Evolutionary conservation across 2,797 vertebrate genomes (phyloP).

Genomic region (Acrocephalus scirpaceus): DNA sequence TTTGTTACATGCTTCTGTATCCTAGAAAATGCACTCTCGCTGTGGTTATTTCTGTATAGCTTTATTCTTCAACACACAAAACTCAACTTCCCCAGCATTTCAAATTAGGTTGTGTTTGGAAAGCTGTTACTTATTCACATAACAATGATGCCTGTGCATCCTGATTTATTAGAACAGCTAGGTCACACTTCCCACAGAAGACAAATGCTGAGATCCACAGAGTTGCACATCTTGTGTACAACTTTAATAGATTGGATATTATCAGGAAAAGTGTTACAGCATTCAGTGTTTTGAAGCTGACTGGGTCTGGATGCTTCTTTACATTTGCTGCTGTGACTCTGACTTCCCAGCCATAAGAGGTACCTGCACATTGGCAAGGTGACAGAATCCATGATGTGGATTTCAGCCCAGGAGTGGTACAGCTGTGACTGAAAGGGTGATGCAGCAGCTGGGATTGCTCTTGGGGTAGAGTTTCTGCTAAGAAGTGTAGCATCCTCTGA

Average conservation of each 20-base stretch:
- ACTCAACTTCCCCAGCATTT: background rate
- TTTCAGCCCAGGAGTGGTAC: background rate
- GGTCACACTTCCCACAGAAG: background rate
- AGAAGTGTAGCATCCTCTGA: background rate
- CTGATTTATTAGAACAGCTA: background rate
- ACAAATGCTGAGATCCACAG: background rate
- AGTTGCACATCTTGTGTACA: accelerated
- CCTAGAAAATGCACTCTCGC: background rate
- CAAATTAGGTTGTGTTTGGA: background rate
- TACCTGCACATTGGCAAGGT: background rate
- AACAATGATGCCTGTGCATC: background rate
- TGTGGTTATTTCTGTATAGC: background rate
- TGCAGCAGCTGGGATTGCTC: background rate
- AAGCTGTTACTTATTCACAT: background rate
- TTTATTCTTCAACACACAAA: background rate
- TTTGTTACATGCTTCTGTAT: background rate
- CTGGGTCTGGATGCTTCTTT: background rate
- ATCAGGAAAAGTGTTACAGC: background rate
- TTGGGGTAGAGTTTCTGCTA: background rate
- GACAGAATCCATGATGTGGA: background rate
- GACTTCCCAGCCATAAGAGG: background rate
- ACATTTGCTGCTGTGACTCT: accelerated
- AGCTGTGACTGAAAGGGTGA: background rate
- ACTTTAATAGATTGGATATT: background rate
- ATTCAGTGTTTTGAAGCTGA: background rate